A percentile compares a stretch with the other conserved stretches of the same genome.
phyloP scores from a whole-genome alignment of 2,797 vertebrate species.

The Okamejei kenojei region DNA sequence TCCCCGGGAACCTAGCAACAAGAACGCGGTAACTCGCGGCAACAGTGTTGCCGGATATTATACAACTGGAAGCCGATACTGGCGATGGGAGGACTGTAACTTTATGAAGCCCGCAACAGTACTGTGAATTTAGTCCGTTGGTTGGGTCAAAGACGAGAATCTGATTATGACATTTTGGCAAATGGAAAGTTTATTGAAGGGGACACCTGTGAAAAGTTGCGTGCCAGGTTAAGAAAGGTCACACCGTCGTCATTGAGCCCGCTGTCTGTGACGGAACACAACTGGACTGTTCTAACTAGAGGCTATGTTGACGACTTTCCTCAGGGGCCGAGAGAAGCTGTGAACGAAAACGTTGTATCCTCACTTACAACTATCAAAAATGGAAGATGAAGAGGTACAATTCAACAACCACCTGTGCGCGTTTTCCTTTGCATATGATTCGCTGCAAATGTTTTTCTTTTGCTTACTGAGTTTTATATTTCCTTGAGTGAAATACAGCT shows the following conservation, averaged over 20 bases:
- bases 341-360: neutral
- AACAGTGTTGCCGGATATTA: constrained; percentile 21
- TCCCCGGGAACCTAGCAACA: neutral
- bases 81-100: neutral
- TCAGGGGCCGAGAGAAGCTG: neutral
- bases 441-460: neutral
- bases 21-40: neutral
- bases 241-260: neutral
- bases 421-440: neutral
- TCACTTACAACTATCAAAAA: neutral
- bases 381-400: constrained; percentile 13
- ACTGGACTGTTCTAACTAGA: no score
- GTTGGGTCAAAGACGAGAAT: neutral
- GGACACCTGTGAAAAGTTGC: neutral
- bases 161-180: neutral
- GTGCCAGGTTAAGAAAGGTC: neutral
- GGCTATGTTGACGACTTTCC: neutral
- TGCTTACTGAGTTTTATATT: neutral
- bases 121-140: neutral
- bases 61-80: neutral
- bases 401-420: no score
- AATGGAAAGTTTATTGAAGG: neutral
- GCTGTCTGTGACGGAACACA: constrained; percentile 5
- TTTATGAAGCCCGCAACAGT: neutral
- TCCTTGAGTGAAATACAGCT: neutral